These are phyloP conservation scores for Cataglyphis livida DNA, from an alignment of 2,888 invertebrate genomes.

Conservation along the genomic window DNA sequence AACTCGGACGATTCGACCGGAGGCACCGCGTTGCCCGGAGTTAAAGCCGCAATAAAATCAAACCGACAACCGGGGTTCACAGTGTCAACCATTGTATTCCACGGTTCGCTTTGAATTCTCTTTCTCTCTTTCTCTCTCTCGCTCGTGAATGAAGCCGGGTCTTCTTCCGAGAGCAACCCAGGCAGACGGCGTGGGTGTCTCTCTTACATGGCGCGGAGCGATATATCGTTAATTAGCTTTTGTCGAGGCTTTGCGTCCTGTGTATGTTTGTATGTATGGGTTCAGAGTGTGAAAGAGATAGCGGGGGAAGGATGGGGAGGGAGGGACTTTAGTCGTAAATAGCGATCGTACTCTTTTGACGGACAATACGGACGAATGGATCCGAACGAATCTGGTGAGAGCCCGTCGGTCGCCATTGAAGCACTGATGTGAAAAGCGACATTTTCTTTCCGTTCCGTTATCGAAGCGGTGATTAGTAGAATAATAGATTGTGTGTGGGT, in stretches of 20 bases:
- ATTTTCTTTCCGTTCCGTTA: constrained; percentile 23
- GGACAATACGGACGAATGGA: constrained; percentile 17
- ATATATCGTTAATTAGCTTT: constrained; percentile 73
- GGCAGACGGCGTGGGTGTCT: constrained; percentile 56
- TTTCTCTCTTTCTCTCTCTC: constrained; percentile 25
- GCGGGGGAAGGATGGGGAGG: too few species aligned
- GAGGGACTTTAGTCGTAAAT: constrained; percentile 26
- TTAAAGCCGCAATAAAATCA: constrained; percentile 71
- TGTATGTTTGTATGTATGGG: constrained; percentile 12
- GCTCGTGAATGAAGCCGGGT: constrained; percentile 33
- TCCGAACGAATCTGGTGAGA: neutral
- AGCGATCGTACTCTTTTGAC: constrained; percentile 47
- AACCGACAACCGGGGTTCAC: constrained; percentile 65
- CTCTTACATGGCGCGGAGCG: constrained; percentile 58
- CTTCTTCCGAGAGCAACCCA: constrained; percentile 47
- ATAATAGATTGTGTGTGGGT: neutral
- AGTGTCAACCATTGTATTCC: constrained; percentile 75
- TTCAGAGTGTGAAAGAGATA: neutral
- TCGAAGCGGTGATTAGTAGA: constrained; percentile 24
- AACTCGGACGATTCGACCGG: constrained; percentile 28
- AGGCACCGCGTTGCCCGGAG: constrained; percentile 33
- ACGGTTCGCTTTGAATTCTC: constrained; percentile 36
- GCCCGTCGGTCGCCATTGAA: constrained; percentile 21
- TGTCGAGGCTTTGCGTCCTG: constrained; percentile 46
- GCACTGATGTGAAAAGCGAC: constrained; percentile 30